Conservation (phyloP, 2,888 invertebrate genomes). For the Choreutis nemorana region DNA sequence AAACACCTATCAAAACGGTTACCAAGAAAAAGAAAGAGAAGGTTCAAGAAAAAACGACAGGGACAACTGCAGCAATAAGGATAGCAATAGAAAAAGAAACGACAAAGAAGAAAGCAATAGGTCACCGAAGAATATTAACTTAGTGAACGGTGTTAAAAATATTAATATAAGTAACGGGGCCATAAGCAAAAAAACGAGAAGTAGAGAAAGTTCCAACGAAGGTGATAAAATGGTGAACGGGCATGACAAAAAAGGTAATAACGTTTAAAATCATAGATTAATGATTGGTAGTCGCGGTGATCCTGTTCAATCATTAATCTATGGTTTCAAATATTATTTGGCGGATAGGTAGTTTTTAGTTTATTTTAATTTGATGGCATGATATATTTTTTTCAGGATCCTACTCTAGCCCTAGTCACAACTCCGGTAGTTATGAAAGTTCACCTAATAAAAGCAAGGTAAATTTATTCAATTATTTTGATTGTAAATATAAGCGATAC, state of each 20-base stretch:
- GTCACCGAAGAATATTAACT: slow-evolving; percentile 52
- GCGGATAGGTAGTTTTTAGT: no score
- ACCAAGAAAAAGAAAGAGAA: slow-evolving; percentile 36
- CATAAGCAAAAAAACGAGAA: slow-evolving; percentile 35
- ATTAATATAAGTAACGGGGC: slow-evolving; percentile 52
- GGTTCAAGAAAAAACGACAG: no score
- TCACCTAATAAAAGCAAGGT: slow-evolving; percentile 58
- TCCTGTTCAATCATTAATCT: no score
- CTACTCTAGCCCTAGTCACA: slow-evolving; percentile 47
- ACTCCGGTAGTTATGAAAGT: slow-evolving; percentile 45
- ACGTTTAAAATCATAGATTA: no score
- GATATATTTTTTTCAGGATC: slow-evolving; percentile 26
- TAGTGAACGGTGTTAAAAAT: slow-evolving; percentile 50
- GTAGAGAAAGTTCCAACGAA: slow-evolving; percentile 46
- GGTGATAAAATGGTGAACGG: slow-evolving; percentile 39
- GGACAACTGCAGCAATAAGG: slow-evolving; percentile 23
- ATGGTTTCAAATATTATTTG: no score
- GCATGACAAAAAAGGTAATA: slow-evolving; percentile 42
- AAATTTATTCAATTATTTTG: no score
- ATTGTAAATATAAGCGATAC: slow-evolving; percentile 3
- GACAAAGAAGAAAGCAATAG: slow-evolving; percentile 30
- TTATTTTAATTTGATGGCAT: no score
- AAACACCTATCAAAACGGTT: slow-evolving; percentile 48
- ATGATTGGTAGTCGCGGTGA: no score
- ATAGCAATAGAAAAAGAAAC: slow-evolving; percentile 14